Base-by-base conservation (phyloP, 2,888 invertebrate genomes). In the Cenopis cana region DNA sequence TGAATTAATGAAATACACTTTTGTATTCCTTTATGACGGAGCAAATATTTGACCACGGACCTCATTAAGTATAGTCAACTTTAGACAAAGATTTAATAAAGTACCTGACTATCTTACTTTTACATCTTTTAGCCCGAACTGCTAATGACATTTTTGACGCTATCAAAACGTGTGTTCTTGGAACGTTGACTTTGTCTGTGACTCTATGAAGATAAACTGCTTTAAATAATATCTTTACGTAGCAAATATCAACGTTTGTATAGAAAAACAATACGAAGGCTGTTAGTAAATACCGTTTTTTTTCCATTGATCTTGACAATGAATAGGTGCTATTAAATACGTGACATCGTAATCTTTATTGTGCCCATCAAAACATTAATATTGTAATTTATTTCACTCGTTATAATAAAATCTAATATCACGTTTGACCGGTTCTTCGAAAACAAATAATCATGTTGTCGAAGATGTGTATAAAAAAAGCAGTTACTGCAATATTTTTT, bases 371-470 rank as follows among this genome's bases (percentile, higher is more conserved):
- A 54, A 46, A 20, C 60, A 55, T 66, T 60, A 20, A 54, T 46
- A 66, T 66, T 60, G 20, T 24, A 66, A 66, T 70, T 66, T 52
- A 57, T 57, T 65, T 61, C 18, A 54, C 33, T 18, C 9, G 18
- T 24, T 14, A 11, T 33, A 46, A 60, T 54, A 49, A 54, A 41
- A 70, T 52, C 36, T 60, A 54, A 52, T 46, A 33, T 60, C 60
- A 5, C 20, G 65, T 70, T 55, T 10, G n/a, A 66, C 70, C 54
- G 66, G 59, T 66, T 55, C 14, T 50, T 46, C 65, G 46, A 46
- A 68, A 70, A 70, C 54, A 66, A 55, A 70, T 52, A 50, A 55
- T 41, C 41, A 6, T 9, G 65, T 52, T 33, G 14, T 54, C 0
- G 0, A 65, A 41, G 38, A 65, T 29, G 50, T 65, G 12, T 20